Base-by-base conservation (phyloP, 2,797 vertebrate genomes). In the Anguilla marmorata region DNA sequence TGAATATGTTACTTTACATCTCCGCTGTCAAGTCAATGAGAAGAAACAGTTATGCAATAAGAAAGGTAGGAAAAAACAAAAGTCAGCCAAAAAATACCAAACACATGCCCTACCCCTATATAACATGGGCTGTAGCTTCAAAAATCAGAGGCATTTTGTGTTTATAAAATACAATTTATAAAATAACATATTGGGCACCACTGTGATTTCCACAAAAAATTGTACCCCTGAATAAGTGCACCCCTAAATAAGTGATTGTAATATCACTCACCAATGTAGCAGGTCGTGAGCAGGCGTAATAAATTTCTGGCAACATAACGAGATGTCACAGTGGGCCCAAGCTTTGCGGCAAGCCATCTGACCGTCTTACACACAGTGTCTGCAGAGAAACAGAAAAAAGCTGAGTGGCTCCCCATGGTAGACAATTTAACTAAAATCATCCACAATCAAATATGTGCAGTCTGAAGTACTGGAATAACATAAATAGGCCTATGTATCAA, bases 291-390 rank as follows among this genome's bases (percentile, higher is more conserved):
- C 91, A 99, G 93, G 76, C 98, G 96, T 45, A 99, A 96, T 90
- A 99, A 95, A 93, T 98, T 98, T 92, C 97, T 96, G 92, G 98
- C 97, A 12, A 99, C 95, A 0, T 97, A 98, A 87, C 97, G 96
- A 88, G 98, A 99, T 0, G 98, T 97, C 90, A 99, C 96, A 0
- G 99, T 99, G 9, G 99, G 99, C 72, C 99, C 99, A 7, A 99
- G 96, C 94, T 98, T 99, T 91, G 98, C 98, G 0, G 98, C 97
- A 48, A 99, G 96, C 98, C 98, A 99, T 89, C 97, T 96, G 90
- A 99, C 97, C 87, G 97, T 99, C 96, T 98, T 99, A 95, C 97
- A 99, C 89, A 98, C 97, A 0, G 98, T 99, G 93, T 99, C 99
- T 99, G 94, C 88, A 92, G 69, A 60, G 30, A 85, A n/a, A 5